Evolutionary conservation across 2,888 invertebrate species (phyloP).

Genomic region (Caenorhabditis sp.): DNA sequence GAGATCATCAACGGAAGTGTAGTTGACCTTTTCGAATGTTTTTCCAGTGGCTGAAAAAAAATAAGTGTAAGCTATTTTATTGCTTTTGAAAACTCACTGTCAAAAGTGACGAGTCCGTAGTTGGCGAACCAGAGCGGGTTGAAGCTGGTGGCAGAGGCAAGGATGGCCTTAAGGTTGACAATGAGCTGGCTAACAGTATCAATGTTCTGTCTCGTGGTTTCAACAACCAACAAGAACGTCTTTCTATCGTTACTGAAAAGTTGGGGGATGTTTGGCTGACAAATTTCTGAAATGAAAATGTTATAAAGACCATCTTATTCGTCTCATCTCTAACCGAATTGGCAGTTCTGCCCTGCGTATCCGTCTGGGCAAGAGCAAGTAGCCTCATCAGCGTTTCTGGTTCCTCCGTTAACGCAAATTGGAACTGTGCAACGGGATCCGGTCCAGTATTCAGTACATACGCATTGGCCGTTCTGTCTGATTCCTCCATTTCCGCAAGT

Average conservation of each 20-base stretch:
- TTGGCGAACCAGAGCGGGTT: constrained; percentile 61
- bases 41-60: constrained; percentile 55
- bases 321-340: constrained; percentile 52
- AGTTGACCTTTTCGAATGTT: constrained; percentile 45
- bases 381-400: constrained; percentile 47
- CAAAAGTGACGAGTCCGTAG: constrained; percentile 66
- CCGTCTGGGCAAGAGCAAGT: constrained; percentile 66
- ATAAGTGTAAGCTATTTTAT: not conserved
- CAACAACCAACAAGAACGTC: constrained; percentile 61
- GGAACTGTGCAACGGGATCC: constrained; percentile 64
- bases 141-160: constrained; percentile 26
- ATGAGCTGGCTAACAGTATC: constrained; percentile 52
- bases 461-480: constrained; percentile 67
- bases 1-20: constrained; percentile 38
- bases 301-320: no score
- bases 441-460: constrained; percentile 70
- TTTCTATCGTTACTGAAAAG: constrained; percentile 57
- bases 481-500: constrained; percentile 69
- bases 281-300: constrained; percentile 55
- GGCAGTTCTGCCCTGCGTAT: constrained; percentile 64
- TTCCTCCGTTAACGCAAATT: constrained; percentile 72
- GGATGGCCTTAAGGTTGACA: constrained; percentile 44
- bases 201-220: constrained; percentile 55
- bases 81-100: constrained; percentile 51
- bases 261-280: constrained; percentile 36